These are phyloP conservation scores for Pelagia noctiluca DNA, from an alignment of 30 jellyfish, hydroid and myxozoan species.

Conservation along the genomic window DNA sequence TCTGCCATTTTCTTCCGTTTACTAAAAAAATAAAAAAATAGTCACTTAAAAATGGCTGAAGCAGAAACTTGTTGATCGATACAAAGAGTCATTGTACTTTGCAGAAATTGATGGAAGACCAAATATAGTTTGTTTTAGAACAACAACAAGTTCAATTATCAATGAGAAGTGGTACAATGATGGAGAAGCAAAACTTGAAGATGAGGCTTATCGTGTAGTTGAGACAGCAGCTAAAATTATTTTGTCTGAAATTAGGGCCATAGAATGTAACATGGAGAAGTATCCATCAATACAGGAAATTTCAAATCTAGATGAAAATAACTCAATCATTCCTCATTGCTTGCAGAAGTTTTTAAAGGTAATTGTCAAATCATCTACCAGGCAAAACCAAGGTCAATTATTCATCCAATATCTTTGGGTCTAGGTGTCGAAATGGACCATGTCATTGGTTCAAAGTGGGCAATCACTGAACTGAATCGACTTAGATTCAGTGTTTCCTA, in stretches of 20 bases:
- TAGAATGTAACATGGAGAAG: conserved; percentile 16
- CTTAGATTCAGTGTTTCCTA: conserved; percentile 57
- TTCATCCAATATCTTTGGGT: conserved; percentile 47
- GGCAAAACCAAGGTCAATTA: conserved; percentile 43
- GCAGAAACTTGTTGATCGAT: conserved; percentile 18
- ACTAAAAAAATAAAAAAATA: too few species aligned
- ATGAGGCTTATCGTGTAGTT: conserved; percentile 31
- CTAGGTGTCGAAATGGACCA: conserved; percentile 63
- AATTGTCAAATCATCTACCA: background rate
- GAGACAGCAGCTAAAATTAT: conserved; percentile 37
- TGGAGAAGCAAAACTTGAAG: conserved; percentile 9
- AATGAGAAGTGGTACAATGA: conserved; percentile 10
- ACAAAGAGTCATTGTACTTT: conserved; percentile 22
- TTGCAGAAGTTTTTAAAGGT: conserved; percentile 19
- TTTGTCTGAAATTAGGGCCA: conserved; percentile 15
- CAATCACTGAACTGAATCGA: conserved; percentile 8
- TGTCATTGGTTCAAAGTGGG: conserved; percentile 65
- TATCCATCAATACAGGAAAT: conserved; percentile 18
- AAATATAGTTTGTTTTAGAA: conserved; percentile 20
- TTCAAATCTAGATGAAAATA: background rate
- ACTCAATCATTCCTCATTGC: conserved; percentile 2
- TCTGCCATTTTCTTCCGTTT: too few species aligned
- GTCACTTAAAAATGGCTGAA: conserved; percentile 37
- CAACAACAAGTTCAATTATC: conserved; percentile 16
- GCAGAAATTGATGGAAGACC: conserved; percentile 38